Evolutionary conservation across 1,140 invertebrate species (phyloP), one percentile per base, ranked within the genome.

Genomic region (Papilio glaucus): DNA sequence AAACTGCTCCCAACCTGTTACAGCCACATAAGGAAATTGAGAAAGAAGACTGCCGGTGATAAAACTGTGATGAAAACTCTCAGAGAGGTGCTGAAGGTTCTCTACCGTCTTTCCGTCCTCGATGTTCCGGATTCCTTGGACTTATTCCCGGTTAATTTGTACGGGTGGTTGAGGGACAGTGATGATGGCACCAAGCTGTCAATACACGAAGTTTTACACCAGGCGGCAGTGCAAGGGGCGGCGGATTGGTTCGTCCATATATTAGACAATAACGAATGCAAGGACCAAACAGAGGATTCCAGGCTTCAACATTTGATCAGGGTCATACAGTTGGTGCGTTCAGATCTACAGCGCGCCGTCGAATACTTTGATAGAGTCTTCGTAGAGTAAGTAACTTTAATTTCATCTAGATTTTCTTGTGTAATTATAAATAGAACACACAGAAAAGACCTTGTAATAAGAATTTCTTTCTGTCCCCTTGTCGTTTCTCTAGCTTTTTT

Each of bases 301-400:
- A 93, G 94, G 33, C 76, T 97, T 18, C 95, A 96, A 75, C 95
- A 96, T 87, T 92, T 98, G 38, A 97, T 97, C 26, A 96, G 97
- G 92, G 94, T 98, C 24, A 96, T 97, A 74, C 97, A 98, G 85
- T 90, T 97, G 24, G 93, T 98, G 9, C 95, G 97, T 76, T 95
- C 95, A 4, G 98, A 98, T 93, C 88, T 98, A 18, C 96, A 97
- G 84, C 95, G 95, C 79, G 96, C 96, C 0, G 94, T 96, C 67
- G 96, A 98, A 80, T 96, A 95, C 85, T 97, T 98, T 79, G 96
- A 98, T 80, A 96, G 96, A 90, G 81, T 97, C 18, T 98, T 98
- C 88, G 94, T 96, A 83, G 95, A 95, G 96, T 97, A 93, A 93
- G 94, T 95, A 61, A 74, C 72, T 70, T 69, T 73, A n/a, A n/a